Conservation (phyloP, 2,113 vertebrate genomes). For the Anser cygnoides region DNA sequence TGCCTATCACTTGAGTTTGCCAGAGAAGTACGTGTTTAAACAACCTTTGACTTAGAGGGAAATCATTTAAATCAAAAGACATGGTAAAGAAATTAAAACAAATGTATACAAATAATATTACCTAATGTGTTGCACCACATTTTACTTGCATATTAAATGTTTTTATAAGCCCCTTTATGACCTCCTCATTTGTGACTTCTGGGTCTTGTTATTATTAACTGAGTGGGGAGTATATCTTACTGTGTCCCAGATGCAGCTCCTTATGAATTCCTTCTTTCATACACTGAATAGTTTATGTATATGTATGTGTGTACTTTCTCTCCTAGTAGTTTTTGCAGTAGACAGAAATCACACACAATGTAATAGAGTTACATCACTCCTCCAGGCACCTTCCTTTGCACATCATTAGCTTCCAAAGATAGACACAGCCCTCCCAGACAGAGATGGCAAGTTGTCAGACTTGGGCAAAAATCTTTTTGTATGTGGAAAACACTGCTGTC, state of each 20-base stretch:
- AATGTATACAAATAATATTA: background rate
- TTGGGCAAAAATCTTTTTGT: background rate
- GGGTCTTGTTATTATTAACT: constrained; percentile 49
- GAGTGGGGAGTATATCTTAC: constrained; percentile 16
- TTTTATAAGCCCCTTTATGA: constrained; percentile 54
- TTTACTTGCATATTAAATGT: constrained; percentile 37
- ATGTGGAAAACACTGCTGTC: background rate
- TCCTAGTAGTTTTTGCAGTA: constrained; percentile 1
- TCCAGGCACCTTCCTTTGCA: background rate
- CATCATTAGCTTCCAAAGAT: constrained; percentile 31
- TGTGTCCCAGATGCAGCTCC: constrained; percentile 27
- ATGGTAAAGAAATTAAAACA: constrained; percentile 18
- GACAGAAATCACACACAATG: background rate
- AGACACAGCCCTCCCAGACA: background rate
- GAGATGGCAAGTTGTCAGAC: background rate
- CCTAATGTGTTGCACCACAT: background rate
- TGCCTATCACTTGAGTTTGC: background rate
- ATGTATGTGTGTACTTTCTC: background rate
- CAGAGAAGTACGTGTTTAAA: background rate
- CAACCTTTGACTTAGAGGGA: background rate
- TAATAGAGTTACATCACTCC: background rate
- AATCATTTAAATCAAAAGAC: background rate
- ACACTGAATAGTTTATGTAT: background rate
- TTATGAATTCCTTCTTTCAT: constrained; percentile 49
- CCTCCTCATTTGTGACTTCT: constrained; percentile 26